Evolutionary conservation across 2,113 vertebrate species (phyloP).

Genomic region (Tachysurus fulvidraco): DNA sequence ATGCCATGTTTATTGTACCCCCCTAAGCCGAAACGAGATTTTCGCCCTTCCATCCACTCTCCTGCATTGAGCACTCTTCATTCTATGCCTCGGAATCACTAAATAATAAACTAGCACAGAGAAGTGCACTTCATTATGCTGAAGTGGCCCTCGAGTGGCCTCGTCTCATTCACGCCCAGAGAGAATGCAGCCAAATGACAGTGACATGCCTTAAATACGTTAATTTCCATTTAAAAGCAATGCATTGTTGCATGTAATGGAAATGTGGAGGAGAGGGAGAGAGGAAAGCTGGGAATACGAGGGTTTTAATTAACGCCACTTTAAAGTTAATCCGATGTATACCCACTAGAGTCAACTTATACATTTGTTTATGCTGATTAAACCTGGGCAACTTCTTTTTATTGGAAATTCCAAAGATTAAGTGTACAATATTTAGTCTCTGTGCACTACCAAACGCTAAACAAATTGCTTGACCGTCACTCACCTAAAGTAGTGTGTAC

Average conservation of each 20-base stretch:
- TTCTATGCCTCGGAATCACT: constrained; percentile 57
- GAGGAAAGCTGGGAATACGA: constrained; percentile 47
- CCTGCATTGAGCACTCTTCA: constrained; percentile 46
- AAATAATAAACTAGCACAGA: constrained; percentile 69
- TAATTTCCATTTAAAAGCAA: constrained; percentile 2
- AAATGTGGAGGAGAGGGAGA: constrained; percentile 47
- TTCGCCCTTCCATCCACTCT: constrained; percentile 22
- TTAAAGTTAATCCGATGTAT: constrained; percentile 28
- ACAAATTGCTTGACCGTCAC: background rate
- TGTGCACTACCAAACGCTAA: background rate
- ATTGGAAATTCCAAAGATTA: background rate
- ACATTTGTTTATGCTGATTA: background rate
- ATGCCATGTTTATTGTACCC: background rate
- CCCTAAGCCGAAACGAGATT: background rate
- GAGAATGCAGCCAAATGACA: constrained; percentile 31
- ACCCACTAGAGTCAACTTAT: background rate
- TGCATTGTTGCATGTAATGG: background rate
- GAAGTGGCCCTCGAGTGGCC: constrained; percentile 69
- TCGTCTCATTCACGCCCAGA: constrained; percentile 54
- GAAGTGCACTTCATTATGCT: constrained; percentile 77
- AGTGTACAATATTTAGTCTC: background rate
- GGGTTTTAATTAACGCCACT: constrained; percentile 55
- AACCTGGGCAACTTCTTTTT: background rate
- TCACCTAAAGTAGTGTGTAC: background rate
- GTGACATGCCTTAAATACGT: background rate